Conservation (phyloP, 2,888 invertebrate species). For the Hylaea fasciaria region DNA sequence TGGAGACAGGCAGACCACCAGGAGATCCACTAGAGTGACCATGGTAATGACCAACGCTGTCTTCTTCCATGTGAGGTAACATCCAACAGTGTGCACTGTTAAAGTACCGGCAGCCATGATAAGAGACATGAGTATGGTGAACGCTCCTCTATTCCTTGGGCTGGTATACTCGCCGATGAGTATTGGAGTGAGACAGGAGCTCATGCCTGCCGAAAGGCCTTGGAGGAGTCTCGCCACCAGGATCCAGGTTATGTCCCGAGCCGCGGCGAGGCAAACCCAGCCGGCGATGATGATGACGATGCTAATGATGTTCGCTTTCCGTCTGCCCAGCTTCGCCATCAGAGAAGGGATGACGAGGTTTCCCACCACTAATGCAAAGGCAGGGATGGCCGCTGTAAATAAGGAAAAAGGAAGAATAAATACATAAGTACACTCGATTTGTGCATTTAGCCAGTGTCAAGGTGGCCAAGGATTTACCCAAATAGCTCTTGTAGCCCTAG, state of each 20-base stretch:
- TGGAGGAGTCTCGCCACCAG: conserved; percentile 62
- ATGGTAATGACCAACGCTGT: conserved; percentile 78
- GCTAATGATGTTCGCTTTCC: conserved; percentile 71
- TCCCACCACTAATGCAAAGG: conserved; percentile 53
- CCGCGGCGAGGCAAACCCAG: conserved; percentile 76
- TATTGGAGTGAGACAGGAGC: conserved; percentile 74
- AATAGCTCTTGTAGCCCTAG: no score
- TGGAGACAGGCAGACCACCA: conserved; percentile 70
- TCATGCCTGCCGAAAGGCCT: conserved; percentile 81
- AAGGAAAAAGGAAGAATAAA: not conserved
- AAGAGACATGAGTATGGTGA: conserved; percentile 84
- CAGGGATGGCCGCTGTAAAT: conserved; percentile 55
- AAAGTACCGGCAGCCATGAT: conserved; percentile 86
- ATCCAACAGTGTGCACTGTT: conserved; percentile 86
- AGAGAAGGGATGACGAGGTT: conserved; percentile 60
- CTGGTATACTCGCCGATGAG: conserved; percentile 85
- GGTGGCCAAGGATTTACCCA: no score
- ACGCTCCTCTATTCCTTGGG: conserved; percentile 85
- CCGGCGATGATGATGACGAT: conserved; percentile 75
- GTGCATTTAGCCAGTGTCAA: no score
- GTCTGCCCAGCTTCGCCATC: conserved; percentile 81
- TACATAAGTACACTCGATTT: no score
- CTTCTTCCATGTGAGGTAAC: conserved; percentile 82
- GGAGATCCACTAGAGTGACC: conserved; percentile 74
- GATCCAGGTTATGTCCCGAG: conserved; percentile 61